These are phyloP conservation scores for Pseudotriccus pelzelni DNA, from an alignment of 2,797 vertebrate species.

Conservation along the genomic window DNA sequence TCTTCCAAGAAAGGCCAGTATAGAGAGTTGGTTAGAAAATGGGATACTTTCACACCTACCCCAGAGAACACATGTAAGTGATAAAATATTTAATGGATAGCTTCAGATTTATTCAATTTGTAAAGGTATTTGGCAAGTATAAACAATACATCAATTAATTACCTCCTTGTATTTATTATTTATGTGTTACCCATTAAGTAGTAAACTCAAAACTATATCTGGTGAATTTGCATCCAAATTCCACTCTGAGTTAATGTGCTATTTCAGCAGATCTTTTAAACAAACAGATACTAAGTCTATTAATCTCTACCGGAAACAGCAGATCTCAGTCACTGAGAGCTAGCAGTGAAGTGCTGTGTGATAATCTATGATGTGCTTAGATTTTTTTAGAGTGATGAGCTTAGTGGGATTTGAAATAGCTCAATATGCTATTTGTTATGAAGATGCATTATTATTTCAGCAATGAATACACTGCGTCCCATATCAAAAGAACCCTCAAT, in stretches of 20 bases:
- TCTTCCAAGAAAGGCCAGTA: not conserved
- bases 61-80: not conserved
- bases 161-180: not conserved
- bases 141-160: not conserved
- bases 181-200: not conserved
- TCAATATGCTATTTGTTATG: not conserved
- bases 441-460: not conserved
- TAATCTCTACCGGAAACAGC: not conserved
- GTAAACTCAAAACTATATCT: not conserved
- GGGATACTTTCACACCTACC: not conserved
- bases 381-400: not conserved
- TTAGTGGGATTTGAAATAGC: not conserved
- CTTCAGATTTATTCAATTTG: not conserved
- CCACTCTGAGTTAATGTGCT: not conserved
- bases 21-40: not conserved
- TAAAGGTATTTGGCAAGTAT: not conserved
- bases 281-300: not conserved
- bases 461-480: not conserved
- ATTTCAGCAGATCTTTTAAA: not conserved
- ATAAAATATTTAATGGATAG: not conserved
- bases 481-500: not conserved
- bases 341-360: not conserved
- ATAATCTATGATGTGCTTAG: too few relatives aligned
- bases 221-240: not conserved
- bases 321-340: not conserved